Conservation (phyloP, 2,797 vertebrate species). For the Acrossocheilus wenchowensis region DNA sequence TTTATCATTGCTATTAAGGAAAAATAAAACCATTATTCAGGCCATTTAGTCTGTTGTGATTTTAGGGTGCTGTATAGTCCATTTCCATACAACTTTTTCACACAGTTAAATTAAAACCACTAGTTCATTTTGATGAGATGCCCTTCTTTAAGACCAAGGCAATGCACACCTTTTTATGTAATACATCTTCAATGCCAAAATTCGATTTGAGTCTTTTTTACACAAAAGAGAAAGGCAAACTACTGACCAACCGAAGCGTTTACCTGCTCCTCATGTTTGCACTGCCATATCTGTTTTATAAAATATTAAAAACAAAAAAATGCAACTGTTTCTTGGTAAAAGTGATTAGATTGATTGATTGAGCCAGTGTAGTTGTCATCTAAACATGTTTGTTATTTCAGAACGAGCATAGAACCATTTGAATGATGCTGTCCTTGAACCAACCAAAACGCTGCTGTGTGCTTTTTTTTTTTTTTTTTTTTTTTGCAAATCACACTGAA, state of each 20-base stretch:
- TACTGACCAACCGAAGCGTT: neutral
- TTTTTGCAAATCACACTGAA: constrained; percentile 22
- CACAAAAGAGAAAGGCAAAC: constrained; percentile 6
- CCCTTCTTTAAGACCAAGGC: neutral
- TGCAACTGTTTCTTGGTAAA: constrained; percentile 33
- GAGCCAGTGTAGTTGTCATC: constrained; percentile 32
- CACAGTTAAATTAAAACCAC: neutral
- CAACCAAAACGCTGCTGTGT: constrained; percentile 37
- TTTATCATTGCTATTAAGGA: neutral
- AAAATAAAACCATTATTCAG: neutral
- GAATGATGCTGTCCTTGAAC: constrained; percentile 17
- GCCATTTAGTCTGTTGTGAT: constrained; percentile 16
- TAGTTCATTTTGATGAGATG: neutral
- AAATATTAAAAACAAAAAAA: neutral
- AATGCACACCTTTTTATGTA: constrained; percentile 1
- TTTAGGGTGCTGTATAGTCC: neutral
- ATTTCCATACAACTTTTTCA: neutral
- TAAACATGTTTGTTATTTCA: neutral
- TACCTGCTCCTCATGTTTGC: constrained; percentile 27
- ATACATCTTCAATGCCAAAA: constrained; percentile 24
- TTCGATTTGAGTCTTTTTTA: constrained; percentile 25
- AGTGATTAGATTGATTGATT: constrained; percentile 8
- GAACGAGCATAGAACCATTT: constrained; percentile 19
- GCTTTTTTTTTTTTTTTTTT: neutral
- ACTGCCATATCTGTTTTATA: constrained; percentile 56